Conservation (phyloP, 92 coral and sea anemone genomes). For the Porites evermanni region DNA sequence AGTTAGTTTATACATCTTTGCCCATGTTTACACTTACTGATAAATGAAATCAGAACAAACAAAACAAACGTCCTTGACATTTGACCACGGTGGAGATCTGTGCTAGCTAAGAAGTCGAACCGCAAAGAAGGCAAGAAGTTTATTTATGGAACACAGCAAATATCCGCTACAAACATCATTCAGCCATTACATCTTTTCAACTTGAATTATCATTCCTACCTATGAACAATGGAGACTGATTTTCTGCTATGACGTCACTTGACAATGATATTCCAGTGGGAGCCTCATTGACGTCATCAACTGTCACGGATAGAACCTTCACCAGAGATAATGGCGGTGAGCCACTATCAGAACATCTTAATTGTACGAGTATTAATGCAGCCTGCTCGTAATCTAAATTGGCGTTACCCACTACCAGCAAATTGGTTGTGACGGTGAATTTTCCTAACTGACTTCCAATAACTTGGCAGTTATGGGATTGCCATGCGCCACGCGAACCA, state of each 20-base stretch:
- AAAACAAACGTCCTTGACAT: too few species aligned
- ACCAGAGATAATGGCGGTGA: constrained; percentile 61
- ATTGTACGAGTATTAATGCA: constrained; percentile 59
- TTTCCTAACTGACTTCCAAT: constrained; percentile 68
- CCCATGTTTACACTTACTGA: too few species aligned
- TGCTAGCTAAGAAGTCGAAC: too few species aligned
- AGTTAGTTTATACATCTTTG: too few species aligned
- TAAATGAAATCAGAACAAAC: too few species aligned
- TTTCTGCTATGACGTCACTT: constrained; percentile 77
- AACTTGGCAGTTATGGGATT: constrained; percentile 80
- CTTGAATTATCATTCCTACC: constrained; percentile 56
- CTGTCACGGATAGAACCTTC: constrained; percentile 32
- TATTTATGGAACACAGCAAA: too few species aligned
- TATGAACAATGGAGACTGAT: constrained; percentile 64
- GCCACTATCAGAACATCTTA: constrained; percentile 82
- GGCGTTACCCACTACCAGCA: constrained; percentile 62
- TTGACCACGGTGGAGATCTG: too few species aligned
- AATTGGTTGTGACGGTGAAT: constrained; percentile 58
- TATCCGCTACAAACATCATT: too few species aligned
- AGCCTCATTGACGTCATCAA: constrained; percentile 77
- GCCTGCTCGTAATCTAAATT: constrained; percentile 75
- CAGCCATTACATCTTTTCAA: neutral
- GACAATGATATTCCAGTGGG: constrained; percentile 71
- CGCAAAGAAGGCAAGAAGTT: too few species aligned
- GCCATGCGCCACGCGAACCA: constrained; percentile 75